Base-by-base conservation (phyloP, 1,140 invertebrate genomes). In the Drosophila nasuta region DNA sequence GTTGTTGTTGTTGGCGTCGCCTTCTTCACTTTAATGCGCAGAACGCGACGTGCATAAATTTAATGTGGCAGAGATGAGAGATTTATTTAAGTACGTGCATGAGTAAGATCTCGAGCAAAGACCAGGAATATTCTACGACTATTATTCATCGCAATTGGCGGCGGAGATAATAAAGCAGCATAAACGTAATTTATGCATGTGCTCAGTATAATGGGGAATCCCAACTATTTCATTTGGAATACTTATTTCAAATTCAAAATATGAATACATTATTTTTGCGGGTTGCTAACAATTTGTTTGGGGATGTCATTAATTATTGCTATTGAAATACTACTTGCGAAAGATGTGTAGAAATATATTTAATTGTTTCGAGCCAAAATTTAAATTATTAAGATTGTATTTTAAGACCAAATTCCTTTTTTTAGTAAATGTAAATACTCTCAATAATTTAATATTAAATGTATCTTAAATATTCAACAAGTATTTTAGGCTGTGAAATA, bases 1-100 rank as follows among this genome's bases (percentile, higher is more conserved):
- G 17, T 0, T 45, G 33, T n/a, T n/a, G 49, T 60, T 20, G 30
- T 64, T 10, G 35, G 45, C 15, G 56, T 15, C 15, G 33, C 63
- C 66, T 64, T 67, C 35, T 69, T 72, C 46, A 38, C 51, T 88
- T 80, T 80, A 69, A 80, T 77, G 74, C 51, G 49, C 56, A 11
- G 62, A 43, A 83, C 83, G 81, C 73, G 83, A 78, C 77, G 70
- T 88, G 83, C 80, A 88, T 83, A 83, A 88, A 88, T 80, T 88
- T 65, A 68, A 87, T 87, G 79, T 25, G 65, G 28, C 76, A 52
- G 56, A 76, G 79, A 76, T 70, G 75, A 46, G 49, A 82, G 80
- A 88, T 80, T 82, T 77, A 71, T 79, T 43, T 41, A 38, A 25
- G 30, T 48, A 43, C 33, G 62, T 33, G 56, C 63, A 76, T 88